Base-by-base conservation (phyloP, 2,888 invertebrate species). In the Drosophila fulvimacula region DNA sequence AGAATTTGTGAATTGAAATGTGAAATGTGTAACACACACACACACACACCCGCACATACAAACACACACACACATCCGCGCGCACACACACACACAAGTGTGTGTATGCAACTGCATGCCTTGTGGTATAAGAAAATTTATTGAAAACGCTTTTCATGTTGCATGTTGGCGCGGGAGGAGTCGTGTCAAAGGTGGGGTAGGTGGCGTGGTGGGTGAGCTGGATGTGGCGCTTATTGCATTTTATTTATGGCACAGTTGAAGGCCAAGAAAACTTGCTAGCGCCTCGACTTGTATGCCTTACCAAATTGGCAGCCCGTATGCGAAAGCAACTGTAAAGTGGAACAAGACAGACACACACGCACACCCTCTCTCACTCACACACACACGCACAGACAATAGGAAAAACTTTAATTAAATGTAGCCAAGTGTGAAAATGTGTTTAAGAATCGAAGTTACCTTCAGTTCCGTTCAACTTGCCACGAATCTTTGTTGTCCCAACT, bases 371-470 rank as follows among this genome's bases (percentile, higher is more conserved):
- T 27, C 27, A 5, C 6, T 27, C 10, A 19, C 41, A 39, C 48
- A n/a, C 62, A 41, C 38, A 57, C 41, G 24, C 24, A n/a, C 32
- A 9, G 19, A 42, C 68, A 80, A 80, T 81, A 73, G 77, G 77
- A 52, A 69, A 82, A 82, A 82, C 75, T 82, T 82, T 81, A 82
- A 82, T 82, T 83, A 83, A 83, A 81, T 73, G 82, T 68, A 73
- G 52, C 49, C 60, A 48, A 58, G 77, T 74, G 73, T 74, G 69
- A 74, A 73, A 74, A 67, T 57, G 48, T 55, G 52, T 42, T 30
- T 41, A 59, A 53, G 62, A 57, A 32, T 46, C 48, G 48, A 19
- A 48, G 55, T 30, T 51, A 51, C 39, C 51, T 34, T 34, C 19
- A 39, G 42, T 41, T 52, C 17, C 5, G 4, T 7, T 41, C 34